A percentile compares a stretch with the other conserved stretches of the same genome.
Evolutionary conservation across 2,888 invertebrate genomes (phyloP).

Genomic region (Phasia obesa): DNA sequence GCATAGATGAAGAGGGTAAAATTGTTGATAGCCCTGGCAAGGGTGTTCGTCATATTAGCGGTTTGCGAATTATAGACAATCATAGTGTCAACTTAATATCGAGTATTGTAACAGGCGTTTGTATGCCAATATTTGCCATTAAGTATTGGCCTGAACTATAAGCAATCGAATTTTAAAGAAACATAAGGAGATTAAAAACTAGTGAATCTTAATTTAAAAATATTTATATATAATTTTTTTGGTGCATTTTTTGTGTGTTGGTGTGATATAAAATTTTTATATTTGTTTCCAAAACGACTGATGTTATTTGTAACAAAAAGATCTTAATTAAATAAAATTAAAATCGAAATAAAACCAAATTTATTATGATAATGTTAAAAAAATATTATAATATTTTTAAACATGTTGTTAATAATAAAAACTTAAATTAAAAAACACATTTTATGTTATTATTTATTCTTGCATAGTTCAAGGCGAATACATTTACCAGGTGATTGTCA

Average conservation of each 20-base stretch:
- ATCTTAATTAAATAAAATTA: not conserved
- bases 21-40: slow-evolving; percentile 89
- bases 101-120: slow-evolving; percentile 88
- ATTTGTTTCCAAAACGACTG: slow-evolving; percentile 17
- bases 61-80: slow-evolving; percentile 90
- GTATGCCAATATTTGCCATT: slow-evolving; percentile 87
- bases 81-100: slow-evolving; percentile 94
- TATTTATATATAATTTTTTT: not conserved
- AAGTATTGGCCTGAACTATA: slow-evolving; percentile 83
- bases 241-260: slow-evolving; percentile 13
- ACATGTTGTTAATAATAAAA: too few relatives aligned
- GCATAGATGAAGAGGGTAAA: slow-evolving; percentile 87
- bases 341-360: not conserved
- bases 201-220: not conserved
- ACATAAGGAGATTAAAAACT: not conserved
- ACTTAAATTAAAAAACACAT: too few relatives aligned
- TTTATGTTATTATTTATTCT: too few relatives aligned
- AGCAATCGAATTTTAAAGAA: not conserved
- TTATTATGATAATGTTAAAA: not conserved
- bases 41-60: slow-evolving; percentile 89
- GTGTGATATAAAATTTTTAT: not conserved
- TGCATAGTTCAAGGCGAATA: too few relatives aligned
- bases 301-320: not conserved
- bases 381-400: too few relatives aligned
- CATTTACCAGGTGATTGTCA: too few relatives aligned